Evolutionary conservation across 2,888 invertebrate genomes (phyloP), one percentile per base, ranked within the genome.

Genomic region (Acanthosepion lycidas): DNA sequence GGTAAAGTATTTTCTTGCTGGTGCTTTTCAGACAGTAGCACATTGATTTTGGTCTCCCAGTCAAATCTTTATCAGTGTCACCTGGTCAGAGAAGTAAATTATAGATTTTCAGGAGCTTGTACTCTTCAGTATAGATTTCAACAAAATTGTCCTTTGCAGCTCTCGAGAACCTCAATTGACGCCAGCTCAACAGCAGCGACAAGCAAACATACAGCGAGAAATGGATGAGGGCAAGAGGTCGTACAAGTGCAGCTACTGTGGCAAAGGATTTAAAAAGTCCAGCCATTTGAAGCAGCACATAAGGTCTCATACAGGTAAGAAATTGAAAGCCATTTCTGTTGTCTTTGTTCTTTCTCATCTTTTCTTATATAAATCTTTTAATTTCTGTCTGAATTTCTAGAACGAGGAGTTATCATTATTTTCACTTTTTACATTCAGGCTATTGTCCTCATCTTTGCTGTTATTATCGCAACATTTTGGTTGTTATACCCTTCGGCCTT

Each of bases 201-300:
- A 93, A 0, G 93, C 55, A 20, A 94, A 48, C 33, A 94, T 94
- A 42, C 53, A 55, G 28, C 33, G 94, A 20, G 94, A 94, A 33
- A 55, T 94, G 12, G 94, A 94, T 18, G 94, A 94, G 51, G 95
- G 95, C 23, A 94, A 94, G n/a, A 94, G 95, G 23, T 95, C 94
- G 6, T 98, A 98, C 95, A 97, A 97, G 94, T 98, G 98, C 96
- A 96, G 96, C n/a, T 95, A 96, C 59, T 98, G 98, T 96, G 96
- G 96, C 51, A 97, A 97, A 95, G 96, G 96, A 26, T 98, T 98
- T 96, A 97, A 97, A 96, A 98, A 97, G 95, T 96, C 97, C 28
- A 97, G 97, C 64, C 98, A 98, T 96, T 96, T 98, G 64, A 97
- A 97, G 95, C 97, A 97, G 94, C 98, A 98, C 95, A 96, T 97